These are phyloP conservation scores for Charina bottae DNA, from an alignment of 2,113 vertebrate species.

Conservation along the genomic window DNA sequence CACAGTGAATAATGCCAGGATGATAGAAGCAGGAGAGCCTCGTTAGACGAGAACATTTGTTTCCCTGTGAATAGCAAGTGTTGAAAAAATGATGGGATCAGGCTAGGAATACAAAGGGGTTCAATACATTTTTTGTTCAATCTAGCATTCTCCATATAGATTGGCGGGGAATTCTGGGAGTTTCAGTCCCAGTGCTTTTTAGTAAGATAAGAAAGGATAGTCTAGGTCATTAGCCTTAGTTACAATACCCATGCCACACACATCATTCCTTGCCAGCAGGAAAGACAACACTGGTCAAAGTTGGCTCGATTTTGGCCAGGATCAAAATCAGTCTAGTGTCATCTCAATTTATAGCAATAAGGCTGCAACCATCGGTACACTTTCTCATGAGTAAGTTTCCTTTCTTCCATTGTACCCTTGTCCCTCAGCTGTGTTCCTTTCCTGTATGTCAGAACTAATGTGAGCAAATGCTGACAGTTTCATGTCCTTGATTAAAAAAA, in stretches of 20 bases:
- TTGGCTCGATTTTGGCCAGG: neutral
- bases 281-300: too few species aligned
- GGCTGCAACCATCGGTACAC: neutral
- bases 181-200: too few species aligned
- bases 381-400: neutral
- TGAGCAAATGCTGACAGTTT: neutral
- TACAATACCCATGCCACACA: too few species aligned
- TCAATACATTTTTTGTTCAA: constrained; percentile 40
- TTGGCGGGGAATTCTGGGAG: too few species aligned
- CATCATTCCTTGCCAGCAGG: too few species aligned
- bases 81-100: constrained; percentile 56
- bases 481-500: neutral
- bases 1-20: constrained; percentile 55
- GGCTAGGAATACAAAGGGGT: constrained; percentile 48
- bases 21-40: constrained; percentile 64
- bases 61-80: constrained; percentile 55
- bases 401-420: neutral
- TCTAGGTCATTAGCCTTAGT: too few species aligned
- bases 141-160: too few species aligned
- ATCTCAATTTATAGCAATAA: neutral
- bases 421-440: neutral
- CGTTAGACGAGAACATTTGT: constrained; percentile 58
- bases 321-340: neutral
- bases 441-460: neutral
- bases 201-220: too few species aligned